Base-by-base conservation (phyloP, 35 echinoderm and acorn worm genomes). In the Diadema setosum region DNA sequence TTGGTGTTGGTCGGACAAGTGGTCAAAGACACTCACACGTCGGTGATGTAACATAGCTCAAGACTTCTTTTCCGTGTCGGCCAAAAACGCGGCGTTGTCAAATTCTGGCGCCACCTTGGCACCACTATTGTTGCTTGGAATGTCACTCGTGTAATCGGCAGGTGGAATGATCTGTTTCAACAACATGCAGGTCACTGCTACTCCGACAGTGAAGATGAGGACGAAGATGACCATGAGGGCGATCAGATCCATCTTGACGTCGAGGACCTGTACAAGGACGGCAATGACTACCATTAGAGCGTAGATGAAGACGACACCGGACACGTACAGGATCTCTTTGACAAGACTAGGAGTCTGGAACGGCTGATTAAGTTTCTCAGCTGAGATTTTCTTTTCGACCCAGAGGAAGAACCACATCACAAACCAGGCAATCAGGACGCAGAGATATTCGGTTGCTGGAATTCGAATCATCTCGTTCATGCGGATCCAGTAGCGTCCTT, bases 401-500 rank as follows among this genome's bases (percentile, higher is more conserved):
- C 57, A 63, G 46, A 88, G 63, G 63, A 95, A 88, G 30, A 88
- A 39, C 80, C 74, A 67, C 29, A 95, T 59, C 17, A 86, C 37
- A 12, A 91, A 23, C 93, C 93, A 95, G 8, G 84, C 63, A 45
- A 87, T 83, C 15, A 91, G 42, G 2, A 84, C 75, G n/a, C 75
- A 73, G 5, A 87, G 30, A 75, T 95, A 95, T 34, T 95, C 89
- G 39, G 91, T 87, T 29, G 50, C 75, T 9, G 93, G 93, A 41
- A 95, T 95, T 5, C 93, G 89, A 52, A 95, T 75, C 17, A 87
- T 80, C 50, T 95, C 93, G 27, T 87, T 87, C 31, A 95, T 24
- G 26, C 93, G 49, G 2, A 91, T 84, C 89, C 84, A 95, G 76
- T 91, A 86, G 36, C 80, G 48, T 20, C 93, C 93, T 70, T 95